Conservation (phyloP, 1,140 invertebrate genomes). For the Teleopsis dalmanni region DNA sequence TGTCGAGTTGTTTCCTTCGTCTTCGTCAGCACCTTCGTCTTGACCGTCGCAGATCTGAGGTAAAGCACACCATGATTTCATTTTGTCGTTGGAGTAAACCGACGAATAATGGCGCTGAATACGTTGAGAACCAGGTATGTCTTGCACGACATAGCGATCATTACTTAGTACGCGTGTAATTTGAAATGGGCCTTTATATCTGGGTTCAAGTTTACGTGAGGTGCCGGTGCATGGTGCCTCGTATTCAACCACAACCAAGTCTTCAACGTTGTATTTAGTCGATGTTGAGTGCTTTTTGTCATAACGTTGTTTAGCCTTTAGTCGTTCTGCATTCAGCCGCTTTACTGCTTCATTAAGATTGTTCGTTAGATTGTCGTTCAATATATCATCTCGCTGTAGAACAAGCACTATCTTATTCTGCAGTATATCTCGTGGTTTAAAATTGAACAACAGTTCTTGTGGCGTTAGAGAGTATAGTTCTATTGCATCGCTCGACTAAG, state of each 20-base stretch:
- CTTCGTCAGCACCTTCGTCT: too few species aligned
- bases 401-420: slow-evolving; percentile 8
- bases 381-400: neutral
- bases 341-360: neutral
- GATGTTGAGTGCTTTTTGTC: slow-evolving; percentile 10
- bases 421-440: slow-evolving; percentile 9
- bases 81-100: too few species aligned
- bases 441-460: slow-evolving; percentile 6
- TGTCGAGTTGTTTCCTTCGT: too few species aligned
- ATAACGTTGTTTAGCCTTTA: slow-evolving; percentile 9
- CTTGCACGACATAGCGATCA: too few species aligned
- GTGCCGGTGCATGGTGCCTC: slow-evolving; percentile 8
- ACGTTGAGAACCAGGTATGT: too few species aligned
- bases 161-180: too few species aligned
- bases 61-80: too few species aligned
- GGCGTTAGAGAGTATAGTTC: slow-evolving; percentile 4
- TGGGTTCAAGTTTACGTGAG: slow-evolving; percentile 12
- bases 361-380: neutral
- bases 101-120: too few species aligned
- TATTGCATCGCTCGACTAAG: slow-evolving; percentile 16
- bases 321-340: slow-evolving; percentile 1
- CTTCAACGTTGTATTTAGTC: slow-evolving; percentile 2
- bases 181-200: too few species aligned
- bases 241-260: slow-evolving; percentile 10
- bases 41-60: too few species aligned